These are phyloP conservation scores for Amitus sp. DNA, from an alignment of 2,888 invertebrate species.

Conservation along the genomic window DNA sequence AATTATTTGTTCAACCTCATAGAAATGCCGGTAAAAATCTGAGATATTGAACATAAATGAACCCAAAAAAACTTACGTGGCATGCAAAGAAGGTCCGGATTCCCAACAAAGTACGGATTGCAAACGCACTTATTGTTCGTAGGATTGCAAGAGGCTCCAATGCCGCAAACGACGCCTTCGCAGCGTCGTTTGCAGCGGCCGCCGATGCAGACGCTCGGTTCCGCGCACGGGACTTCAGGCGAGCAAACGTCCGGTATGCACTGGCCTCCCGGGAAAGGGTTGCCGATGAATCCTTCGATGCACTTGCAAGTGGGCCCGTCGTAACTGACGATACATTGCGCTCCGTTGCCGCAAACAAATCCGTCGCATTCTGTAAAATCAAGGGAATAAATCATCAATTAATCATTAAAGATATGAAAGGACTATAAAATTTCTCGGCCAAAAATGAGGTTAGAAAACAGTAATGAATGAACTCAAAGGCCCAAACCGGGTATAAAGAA, in stretches of 20 bases:
- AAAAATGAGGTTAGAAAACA: no score
- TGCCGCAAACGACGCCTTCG: constrained; percentile 86
- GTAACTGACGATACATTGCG: constrained; percentile 86
- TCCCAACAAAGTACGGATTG: constrained; percentile 87
- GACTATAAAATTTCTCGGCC: no score
- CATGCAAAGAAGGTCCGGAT: constrained; percentile 89
- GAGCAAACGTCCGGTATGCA: constrained; percentile 87
- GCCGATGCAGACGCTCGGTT: constrained; percentile 84
- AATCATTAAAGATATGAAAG: no score
- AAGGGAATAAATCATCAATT: no score
- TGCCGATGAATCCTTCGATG: constrained; percentile 85
- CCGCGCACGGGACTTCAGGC: constrained; percentile 78
- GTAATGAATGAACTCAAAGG: no score
- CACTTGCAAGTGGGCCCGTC: constrained; percentile 90
- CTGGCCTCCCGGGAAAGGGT: constrained; percentile 90
- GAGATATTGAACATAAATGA: no score
- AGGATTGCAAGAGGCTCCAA: constrained; percentile 87
- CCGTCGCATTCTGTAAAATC: constrained; percentile 82
- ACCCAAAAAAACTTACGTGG: constrained; percentile 84
- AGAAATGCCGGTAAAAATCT: no score
- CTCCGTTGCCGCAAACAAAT: constrained; percentile 83
- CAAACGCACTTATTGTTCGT: constrained; percentile 86
- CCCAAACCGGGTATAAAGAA: background rate
- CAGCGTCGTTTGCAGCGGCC: constrained; percentile 91
- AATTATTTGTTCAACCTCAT: no score